Evolutionary conservation across 2,113 vertebrate genomes (phyloP).

Genomic region (Nerophis lumbriciformis): DNA sequence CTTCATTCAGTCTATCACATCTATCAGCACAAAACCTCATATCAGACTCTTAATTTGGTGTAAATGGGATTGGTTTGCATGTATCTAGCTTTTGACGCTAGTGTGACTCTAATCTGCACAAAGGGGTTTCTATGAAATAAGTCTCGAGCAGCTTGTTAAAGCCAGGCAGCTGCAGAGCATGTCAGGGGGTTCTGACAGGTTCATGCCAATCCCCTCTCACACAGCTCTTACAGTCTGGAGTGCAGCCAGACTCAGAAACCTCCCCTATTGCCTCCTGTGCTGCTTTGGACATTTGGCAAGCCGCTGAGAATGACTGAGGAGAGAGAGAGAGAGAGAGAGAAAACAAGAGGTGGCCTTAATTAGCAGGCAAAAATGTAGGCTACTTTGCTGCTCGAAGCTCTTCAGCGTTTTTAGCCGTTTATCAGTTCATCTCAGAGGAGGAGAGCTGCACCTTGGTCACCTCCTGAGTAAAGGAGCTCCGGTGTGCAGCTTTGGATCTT

Average conservation of each 20-base stretch:
- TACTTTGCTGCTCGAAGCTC: constrained; percentile 23
- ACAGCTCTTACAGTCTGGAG: constrained; percentile 24
- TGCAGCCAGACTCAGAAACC: constrained; percentile 33
- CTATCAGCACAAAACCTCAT: constrained; percentile 41
- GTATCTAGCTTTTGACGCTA: constrained; percentile 26
- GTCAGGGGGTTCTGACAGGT: constrained; percentile 42
- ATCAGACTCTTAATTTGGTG: constrained; percentile 51
- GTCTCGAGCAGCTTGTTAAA: constrained; percentile 53
- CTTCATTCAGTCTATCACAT: constrained; percentile 54
- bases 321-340: constrained; percentile 12
- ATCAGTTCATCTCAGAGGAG: constrained; percentile 51
- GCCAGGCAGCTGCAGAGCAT: constrained; percentile 27
- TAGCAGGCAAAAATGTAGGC: constrained; percentile 44
- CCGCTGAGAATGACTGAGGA: constrained; percentile 16
- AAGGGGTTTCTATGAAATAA: constrained; percentile 28
- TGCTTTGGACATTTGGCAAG: constrained; percentile 23
- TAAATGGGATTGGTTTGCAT: constrained; percentile 40
- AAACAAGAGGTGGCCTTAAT: constrained; percentile 35
- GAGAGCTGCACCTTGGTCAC: constrained; percentile 41
- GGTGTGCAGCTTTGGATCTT: constrained; percentile 32
- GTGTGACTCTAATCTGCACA: constrained; percentile 15
- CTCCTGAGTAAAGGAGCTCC: constrained; percentile 36
- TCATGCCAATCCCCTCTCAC: constrained; percentile 33
- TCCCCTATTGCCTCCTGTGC: constrained; percentile 24
- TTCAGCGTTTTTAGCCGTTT: constrained; percentile 20